These are phyloP conservation scores for Chiloscyllium punctatum DNA, from an alignment of 2,797 vertebrate species.

Conservation along the genomic window DNA sequence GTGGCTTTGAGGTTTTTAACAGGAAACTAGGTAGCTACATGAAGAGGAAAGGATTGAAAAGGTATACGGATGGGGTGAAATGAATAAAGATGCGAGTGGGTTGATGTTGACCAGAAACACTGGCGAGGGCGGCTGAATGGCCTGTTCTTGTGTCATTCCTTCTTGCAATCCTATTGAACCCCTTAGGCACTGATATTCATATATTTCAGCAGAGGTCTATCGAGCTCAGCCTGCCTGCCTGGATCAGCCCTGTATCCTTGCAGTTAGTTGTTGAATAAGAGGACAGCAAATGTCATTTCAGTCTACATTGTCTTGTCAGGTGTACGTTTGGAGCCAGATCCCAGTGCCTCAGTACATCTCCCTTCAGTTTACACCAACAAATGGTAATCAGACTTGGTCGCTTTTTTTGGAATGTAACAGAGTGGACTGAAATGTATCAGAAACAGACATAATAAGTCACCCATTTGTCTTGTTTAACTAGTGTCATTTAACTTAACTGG, in stretches of 20 bases:
- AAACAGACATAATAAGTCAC: not conserved
- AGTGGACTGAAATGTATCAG: not conserved
- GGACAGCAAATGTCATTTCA: not conserved
- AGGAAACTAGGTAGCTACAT: not conserved
- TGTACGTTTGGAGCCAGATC: not conserved
- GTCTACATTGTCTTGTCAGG: not conserved
- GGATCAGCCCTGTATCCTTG: not conserved
- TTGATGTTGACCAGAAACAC: not conserved
- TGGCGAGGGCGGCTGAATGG: not conserved
- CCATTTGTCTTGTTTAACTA: slow-evolving; percentile 26
- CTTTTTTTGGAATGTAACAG: not conserved
- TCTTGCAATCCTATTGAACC: not conserved
- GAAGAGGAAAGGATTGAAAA: no score
- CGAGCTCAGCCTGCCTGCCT: not conserved
- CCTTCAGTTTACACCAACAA: not conserved
- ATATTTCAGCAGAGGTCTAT: not conserved
- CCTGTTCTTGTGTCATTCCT: not conserved
- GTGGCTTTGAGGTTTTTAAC: not conserved
- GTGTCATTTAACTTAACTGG: not conserved
- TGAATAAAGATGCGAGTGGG: not conserved
- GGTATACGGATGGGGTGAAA: not conserved
- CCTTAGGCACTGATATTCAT: not conserved
- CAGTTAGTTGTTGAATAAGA: not conserved
- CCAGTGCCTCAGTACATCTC: not conserved
- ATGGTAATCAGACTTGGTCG: not conserved